phyloP scores from a whole-genome alignment of 2,113 vertebrate species.

The Andinoacara biseriatus region DNA sequence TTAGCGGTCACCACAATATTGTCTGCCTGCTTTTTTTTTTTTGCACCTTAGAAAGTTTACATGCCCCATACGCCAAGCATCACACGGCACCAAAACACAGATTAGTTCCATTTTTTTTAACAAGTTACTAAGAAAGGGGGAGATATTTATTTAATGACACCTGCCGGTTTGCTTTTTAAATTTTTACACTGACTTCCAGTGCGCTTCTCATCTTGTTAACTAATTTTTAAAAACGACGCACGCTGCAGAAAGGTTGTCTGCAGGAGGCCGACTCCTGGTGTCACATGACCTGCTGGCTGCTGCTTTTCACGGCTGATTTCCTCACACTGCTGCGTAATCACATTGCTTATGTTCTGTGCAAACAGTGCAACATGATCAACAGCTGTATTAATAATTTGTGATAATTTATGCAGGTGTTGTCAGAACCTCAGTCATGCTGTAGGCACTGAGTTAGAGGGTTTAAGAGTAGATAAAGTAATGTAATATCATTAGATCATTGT shows the following conservation, averaged over 20 bases:
- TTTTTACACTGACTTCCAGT: background rate
- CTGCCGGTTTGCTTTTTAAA: too few species aligned
- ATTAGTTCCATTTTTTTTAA: background rate
- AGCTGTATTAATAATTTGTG: background rate
- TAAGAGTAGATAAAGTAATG: background rate
- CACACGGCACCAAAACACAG: background rate
- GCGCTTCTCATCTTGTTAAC: background rate
- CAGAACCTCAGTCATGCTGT: background rate
- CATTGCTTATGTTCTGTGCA: background rate
- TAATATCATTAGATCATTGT: background rate
- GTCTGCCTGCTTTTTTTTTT: background rate
- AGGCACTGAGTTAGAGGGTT: background rate
- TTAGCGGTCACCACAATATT: background rate
- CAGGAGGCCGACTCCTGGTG: background rate
- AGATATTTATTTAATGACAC: too few species aligned
- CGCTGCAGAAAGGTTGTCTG: background rate
- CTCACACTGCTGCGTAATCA: background rate
- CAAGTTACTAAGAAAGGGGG: background rate
- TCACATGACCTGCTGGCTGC: background rate
- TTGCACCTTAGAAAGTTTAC: background rate
- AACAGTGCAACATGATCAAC: background rate
- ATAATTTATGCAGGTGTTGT: background rate
- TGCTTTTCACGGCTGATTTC: background rate
- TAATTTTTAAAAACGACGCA: background rate
- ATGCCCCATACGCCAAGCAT: background rate